These are phyloP conservation scores for Apostichopus parvimensis DNA, from an alignment of 35 echinoderm and acorn worm genomes.

Conservation along the genomic window DNA sequence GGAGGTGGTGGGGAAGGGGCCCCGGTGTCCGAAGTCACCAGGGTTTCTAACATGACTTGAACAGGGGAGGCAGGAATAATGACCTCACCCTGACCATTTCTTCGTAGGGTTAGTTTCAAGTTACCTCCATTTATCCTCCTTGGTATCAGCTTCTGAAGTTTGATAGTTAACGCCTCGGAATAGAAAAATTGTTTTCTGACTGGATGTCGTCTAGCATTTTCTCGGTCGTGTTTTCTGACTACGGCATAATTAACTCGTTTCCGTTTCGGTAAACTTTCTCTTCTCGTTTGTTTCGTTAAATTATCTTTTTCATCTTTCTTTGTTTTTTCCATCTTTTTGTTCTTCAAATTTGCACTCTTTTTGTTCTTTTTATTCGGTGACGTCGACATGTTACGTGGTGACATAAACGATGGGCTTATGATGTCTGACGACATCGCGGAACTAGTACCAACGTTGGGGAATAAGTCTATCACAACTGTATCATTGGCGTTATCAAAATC, in stretches of 20 bases:
- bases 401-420: too few relatives aligned
- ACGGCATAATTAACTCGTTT: neutral
- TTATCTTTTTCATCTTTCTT: neutral
- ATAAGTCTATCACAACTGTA: too few relatives aligned
- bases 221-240: slow-evolving; percentile 1
- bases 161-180: slow-evolving; percentile 10
- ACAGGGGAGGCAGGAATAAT: neutral
- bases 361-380: neutral
- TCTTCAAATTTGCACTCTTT: neutral
- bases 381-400: neutral
- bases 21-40: neutral
- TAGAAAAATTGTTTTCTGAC: slow-evolving; percentile 8
- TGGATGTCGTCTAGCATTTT: slow-evolving; percentile 24
- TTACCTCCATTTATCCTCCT: slow-evolving; percentile 1
- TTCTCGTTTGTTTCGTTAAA: neutral
- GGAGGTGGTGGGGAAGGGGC: neutral
- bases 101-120: slow-evolving; percentile 4
- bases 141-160: slow-evolving; percentile 19
- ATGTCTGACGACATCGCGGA: too few relatives aligned
- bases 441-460: too few relatives aligned
- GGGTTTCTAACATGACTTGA: neutral
- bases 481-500: too few relatives aligned
- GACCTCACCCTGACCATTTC: neutral
- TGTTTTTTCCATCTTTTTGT: neutral
- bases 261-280: neutral